Base-by-base conservation (phyloP, 2,113 vertebrate species). In the Camarhynchus parvulus region DNA sequence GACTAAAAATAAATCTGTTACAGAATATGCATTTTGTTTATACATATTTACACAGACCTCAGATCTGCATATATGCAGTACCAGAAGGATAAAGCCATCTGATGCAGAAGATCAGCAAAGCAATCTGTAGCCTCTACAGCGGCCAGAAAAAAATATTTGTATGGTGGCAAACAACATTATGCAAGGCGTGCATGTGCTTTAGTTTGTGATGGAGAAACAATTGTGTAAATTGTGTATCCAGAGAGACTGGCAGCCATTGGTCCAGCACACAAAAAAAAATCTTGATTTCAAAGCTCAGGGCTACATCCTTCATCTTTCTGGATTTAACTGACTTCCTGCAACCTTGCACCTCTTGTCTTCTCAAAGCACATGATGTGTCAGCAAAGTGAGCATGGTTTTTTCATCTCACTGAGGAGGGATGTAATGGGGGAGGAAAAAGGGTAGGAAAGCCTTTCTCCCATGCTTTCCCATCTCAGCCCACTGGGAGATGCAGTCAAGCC, bases 71-170 rank as follows among this genome's bases (percentile, higher is more conserved):
- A 50, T 50, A 91, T 33, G 74, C 63, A 78, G 77, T 72, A 92
- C 76, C 94, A 96, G 95, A 97, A 95, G 91, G 94, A 94, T 82
- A 79, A 94, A 95, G 66, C 77, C 81, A 89, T 94, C 89, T 96
- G 95, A 97, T 84, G 80, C 73, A 79, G 46, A 59, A 92, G 93
- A 95, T 93, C 90, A 87, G 91, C 77, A 95, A 95, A 88, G 89
- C 78, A 96, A 93, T 90, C 90, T 95, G 88, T 58, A 83, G 90
- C 61, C 87, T 90, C 52, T 83, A 41, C 76, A 83, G 76, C 41
- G 86, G 44, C 94, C 83, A 88, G 88, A 92, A 90, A 75, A 94
- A 88, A 90, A 74, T 59, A 73, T 90, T 93, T 47, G 9, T 79
- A 21, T 25, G 46, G 76, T 84, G 77, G 69, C 73, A 93, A 94